These are phyloP conservation scores for Tokudaia tokunoshimensis DNA, from an alignment of 2,797 vertebrate genomes.

Conservation along the genomic window DNA sequence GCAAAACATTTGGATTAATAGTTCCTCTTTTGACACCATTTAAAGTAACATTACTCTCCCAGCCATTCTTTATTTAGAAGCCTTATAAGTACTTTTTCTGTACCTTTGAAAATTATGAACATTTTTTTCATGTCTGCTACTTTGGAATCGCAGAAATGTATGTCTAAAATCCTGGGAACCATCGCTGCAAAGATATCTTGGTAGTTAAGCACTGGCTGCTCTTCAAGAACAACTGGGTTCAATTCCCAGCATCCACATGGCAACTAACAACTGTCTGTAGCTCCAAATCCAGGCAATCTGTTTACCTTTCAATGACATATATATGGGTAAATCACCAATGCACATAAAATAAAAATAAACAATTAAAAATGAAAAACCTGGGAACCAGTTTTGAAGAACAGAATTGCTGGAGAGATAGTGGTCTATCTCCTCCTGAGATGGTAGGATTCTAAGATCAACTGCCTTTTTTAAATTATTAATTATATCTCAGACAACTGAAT, in stretches of 20 bases:
- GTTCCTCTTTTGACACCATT: background rate
- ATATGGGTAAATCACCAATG: no score
- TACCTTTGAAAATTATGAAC: background rate
- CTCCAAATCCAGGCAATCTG: background rate
- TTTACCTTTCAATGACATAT: background rate
- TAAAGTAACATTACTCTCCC: background rate
- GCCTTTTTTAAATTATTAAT: background rate
- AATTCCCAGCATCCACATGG: background rate
- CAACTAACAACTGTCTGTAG: background rate
- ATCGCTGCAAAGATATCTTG: no score
- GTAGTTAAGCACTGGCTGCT: background rate
- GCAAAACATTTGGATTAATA: background rate
- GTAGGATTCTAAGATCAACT: background rate
- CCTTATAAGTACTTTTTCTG: background rate
- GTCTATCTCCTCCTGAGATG: background rate
- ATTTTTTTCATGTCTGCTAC: background rate
- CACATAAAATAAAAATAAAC: background rate
- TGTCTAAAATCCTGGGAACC: background rate
- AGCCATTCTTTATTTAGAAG: background rate
- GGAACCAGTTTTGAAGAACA: background rate
- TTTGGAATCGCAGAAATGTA: background rate
- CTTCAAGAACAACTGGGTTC: background rate
- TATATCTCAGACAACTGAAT: background rate
- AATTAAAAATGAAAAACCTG: background rate
- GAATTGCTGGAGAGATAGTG: background rate